Evolutionary conservation across 2,888 invertebrate genomes (phyloP).

Genomic region (Tholera decimalis): DNA sequence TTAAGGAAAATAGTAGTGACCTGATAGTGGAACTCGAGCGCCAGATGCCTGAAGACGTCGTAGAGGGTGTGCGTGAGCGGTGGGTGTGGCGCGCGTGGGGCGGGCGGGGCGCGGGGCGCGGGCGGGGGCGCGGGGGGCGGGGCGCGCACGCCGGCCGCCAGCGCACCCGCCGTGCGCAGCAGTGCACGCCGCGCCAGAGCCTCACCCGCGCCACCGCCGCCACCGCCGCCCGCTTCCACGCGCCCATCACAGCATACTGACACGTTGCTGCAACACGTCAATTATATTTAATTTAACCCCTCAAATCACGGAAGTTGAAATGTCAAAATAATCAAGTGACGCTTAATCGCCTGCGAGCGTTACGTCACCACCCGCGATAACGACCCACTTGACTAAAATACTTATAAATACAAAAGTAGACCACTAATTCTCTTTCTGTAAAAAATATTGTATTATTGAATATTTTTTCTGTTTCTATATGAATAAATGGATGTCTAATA

Average conservation of each 20-base stretch:
- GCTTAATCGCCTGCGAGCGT: too few relatives aligned
- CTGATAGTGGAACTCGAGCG: slow-evolving; percentile 87
- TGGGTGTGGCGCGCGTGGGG: slow-evolving; percentile 70
- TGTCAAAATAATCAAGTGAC: too few relatives aligned
- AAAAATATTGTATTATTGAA: too few relatives aligned
- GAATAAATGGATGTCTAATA: too few relatives aligned
- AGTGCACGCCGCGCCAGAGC: slow-evolving; percentile 94
- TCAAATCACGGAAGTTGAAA: too few relatives aligned
- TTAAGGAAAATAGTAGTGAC: too few relatives aligned
- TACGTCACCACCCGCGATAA: too few relatives aligned
- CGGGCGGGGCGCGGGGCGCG: slow-evolving; percentile 67
- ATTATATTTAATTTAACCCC: too few relatives aligned
- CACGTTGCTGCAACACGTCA: slow-evolving; percentile 79
- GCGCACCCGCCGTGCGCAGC: slow-evolving; percentile 92
- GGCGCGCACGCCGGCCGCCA: slow-evolving; percentile 83
- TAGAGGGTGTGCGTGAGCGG: slow-evolving; percentile 85
- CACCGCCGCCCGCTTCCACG: slow-evolving; percentile 95
- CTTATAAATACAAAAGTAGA: too few relatives aligned
- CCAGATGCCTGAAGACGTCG: slow-evolving; percentile 89
- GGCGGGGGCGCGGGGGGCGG: slow-evolving; percentile 66
- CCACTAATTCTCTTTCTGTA: too few relatives aligned
- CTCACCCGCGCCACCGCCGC: slow-evolving; percentile 95
- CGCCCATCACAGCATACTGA: slow-evolving; percentile 90
- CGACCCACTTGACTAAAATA: too few relatives aligned
- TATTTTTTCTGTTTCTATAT: too few relatives aligned